Evolutionary conservation across 2,797 vertebrate genomes (phyloP), one percentile per base, ranked within the genome.

Genomic region (Pseudomugil tenellus): DNA sequence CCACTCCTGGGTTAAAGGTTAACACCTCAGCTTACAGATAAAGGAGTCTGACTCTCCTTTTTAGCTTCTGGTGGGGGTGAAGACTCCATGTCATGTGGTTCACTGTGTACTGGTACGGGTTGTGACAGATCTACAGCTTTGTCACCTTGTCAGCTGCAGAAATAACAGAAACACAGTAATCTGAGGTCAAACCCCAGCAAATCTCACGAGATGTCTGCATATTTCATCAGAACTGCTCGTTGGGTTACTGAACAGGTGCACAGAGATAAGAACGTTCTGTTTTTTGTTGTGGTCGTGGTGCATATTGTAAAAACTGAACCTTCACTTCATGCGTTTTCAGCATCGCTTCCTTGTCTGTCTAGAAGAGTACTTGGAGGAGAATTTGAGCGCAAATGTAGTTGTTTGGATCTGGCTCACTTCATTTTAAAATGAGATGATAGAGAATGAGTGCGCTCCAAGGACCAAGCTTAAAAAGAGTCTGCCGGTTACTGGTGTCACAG

Each of bases 1-100:
- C 69, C 66, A 39, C n/a, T 55, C 58, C 10, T 1, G 23, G 74
- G 70, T 79, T 58, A 80, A 72, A 80, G 66, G 70, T 75, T 72
- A 75, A 77, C 23, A 21, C 56, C 51, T 60, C 25, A 61, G 74
- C 62, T 60, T 70, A 68, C 31, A 63, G 67, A 65, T 62, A 55
- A 56, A 77, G 29, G 64, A 55, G 60, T 55, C 28, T 37, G 6
- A 11, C 16, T 37, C 53, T 63, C 17, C 26, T 31, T 35, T 66
- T 53, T 13, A 69, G 73, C 70, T 70, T 31, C 77, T 7, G 63
- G 25, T 1, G 29, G 31, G 3, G 25, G 3, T 31, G 25, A n/a
- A 29, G 25, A 65, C 10, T 16, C 31, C 10, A 12, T 14, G 46
- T 31, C n/a, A 46, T 17, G 29, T 28, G 53, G 26, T 34, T 17